phyloP scores from a whole-genome alignment of 2,113 vertebrate species.

The Leucosticte australis region DNA sequence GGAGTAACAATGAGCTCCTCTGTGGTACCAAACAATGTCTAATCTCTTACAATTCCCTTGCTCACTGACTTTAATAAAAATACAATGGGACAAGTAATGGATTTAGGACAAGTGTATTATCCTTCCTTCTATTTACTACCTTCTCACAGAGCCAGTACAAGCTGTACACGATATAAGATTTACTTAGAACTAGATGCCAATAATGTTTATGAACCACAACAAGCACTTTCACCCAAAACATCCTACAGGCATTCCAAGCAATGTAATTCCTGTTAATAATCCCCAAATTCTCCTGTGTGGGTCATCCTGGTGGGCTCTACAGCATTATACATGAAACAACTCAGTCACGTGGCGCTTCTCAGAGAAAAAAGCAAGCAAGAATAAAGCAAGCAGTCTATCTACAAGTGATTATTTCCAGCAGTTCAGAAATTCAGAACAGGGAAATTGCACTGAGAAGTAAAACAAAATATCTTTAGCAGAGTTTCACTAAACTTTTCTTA shows the following conservation, averaged over 20 bases:
- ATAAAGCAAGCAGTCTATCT: not conserved
- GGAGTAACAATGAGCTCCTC: not conserved
- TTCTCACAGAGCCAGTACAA: constrained; percentile 1
- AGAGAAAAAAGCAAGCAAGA: not conserved
- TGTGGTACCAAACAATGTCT: constrained; percentile 29
- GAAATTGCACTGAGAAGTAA: not conserved
- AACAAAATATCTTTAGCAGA: not conserved
- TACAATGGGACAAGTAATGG: constrained; percentile 30
- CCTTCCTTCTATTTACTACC: not conserved
- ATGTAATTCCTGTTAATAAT: not conserved
- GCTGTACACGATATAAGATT: not conserved
- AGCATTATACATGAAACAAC: not conserved
- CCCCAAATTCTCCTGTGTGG: not conserved
- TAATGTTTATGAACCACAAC: not conserved
- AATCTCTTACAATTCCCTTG: constrained; percentile 47
- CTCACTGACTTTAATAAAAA: constrained; percentile 44
- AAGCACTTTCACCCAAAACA: not conserved
- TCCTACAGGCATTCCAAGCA: not conserved
- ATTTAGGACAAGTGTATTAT: constrained; percentile 35
- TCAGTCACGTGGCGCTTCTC: not conserved
- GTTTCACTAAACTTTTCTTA: not conserved
- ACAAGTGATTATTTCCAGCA: not conserved
- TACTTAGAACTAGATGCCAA: not conserved
- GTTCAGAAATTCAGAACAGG: not conserved
- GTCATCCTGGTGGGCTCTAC: not conserved